phyloP scores from a whole-genome alignment of 1,140 invertebrate genomes.

The Halesus radiatus region DNA sequence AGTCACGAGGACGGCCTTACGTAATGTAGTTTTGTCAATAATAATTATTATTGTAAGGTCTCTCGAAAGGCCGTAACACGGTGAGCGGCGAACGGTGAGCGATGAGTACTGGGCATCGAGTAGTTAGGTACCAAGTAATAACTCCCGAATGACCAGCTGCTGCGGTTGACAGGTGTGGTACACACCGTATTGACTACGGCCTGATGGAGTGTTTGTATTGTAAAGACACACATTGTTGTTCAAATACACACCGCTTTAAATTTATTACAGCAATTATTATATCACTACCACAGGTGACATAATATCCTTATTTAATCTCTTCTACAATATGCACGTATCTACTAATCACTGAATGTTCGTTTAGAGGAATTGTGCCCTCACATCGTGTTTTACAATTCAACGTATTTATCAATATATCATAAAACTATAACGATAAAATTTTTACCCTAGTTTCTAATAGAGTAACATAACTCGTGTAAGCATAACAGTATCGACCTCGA shows the following conservation, averaged over 20 bases:
- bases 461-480: too few species aligned
- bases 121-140: background rate
- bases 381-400: too few species aligned
- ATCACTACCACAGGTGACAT: background rate
- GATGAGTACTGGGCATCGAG: background rate
- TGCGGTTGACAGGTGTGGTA: slow-evolving; percentile 28
- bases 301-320: background rate
- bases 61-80: slow-evolving; percentile 1
- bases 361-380: too few species aligned
- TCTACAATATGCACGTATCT: too few species aligned
- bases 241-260: background rate
- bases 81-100: background rate
- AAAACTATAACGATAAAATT: too few species aligned
- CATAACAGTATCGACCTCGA: too few species aligned
- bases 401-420: too few species aligned
- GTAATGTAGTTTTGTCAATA: slow-evolving; percentile 16
- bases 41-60: background rate
- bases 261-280: slow-evolving; percentile 9
- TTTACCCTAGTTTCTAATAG: too few species aligned
- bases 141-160: slow-evolving; percentile 18
- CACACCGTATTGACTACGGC: slow-evolving; percentile 13
- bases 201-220: slow-evolving; percentile 1
- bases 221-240: background rate
- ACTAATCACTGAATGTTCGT: too few species aligned
- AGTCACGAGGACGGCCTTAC: background rate